Percentiles rank a stretch among this genome's conserved stretches.
These are phyloP conservation scores for Metaphire vulgaris DNA, from an alignment of 1,140 invertebrate genomes.

Conservation along the genomic window DNA sequence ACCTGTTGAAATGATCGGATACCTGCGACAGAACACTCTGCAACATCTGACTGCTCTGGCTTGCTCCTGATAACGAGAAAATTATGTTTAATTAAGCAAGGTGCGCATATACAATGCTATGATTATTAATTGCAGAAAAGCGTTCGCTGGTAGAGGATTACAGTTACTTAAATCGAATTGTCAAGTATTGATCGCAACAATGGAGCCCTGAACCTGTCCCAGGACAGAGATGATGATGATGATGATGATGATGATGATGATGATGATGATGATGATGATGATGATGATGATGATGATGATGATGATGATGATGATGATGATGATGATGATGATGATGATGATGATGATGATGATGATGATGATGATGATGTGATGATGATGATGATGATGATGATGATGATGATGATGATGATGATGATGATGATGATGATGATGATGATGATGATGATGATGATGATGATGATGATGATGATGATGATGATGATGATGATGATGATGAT, in stretches of 20 bases:
- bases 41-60: conserved; percentile 39
- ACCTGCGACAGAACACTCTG: conserved; percentile 42
- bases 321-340: conserved; percentile 11
- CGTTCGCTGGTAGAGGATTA: too few species aligned
- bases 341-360: conserved; percentile 4
- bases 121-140: too few species aligned
- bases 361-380: conserved; percentile 4
- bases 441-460: conserved; percentile 6
- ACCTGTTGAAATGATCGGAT: conserved; percentile 46
- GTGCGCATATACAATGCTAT: too few species aligned
- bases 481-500: not conserved
- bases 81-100: too few species aligned
- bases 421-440: conserved; percentile 9
- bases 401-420: conserved; percentile 6
- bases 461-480: conserved; percentile 1
- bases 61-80: conserved; percentile 22
- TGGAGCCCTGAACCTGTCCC: too few species aligned
- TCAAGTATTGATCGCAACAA: too few species aligned
- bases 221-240: conserved; percentile 2
- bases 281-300: conserved; percentile 3
- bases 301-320: conserved; percentile 4
- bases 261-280: conserved; percentile 4
- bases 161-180: too few species aligned
- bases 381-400: conserved; percentile 4
- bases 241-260: conserved; percentile 2